These are phyloP conservation scores for Megalopta genalis DNA, from an alignment of 1,140 invertebrate species.

Conservation along the genomic window DNA sequence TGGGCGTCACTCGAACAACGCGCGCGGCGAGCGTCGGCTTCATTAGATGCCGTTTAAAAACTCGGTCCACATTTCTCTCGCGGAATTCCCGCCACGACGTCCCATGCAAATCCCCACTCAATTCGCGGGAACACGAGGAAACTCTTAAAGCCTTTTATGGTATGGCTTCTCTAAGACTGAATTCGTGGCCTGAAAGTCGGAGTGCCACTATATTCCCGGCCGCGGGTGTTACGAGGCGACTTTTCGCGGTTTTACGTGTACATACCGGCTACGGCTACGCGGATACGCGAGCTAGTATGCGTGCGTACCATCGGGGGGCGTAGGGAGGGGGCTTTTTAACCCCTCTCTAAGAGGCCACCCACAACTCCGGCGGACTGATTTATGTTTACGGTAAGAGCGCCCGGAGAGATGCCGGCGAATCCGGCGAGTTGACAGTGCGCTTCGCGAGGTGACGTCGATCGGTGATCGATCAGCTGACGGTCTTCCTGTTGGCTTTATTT, in stretches of 20 bases:
- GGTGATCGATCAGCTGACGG: background rate
- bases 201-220: conserved; percentile 54
- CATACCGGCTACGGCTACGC: background rate
- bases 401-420: conserved; percentile 20
- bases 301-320: conserved; percentile 1
- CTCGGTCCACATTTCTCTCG: conserved; percentile 58
- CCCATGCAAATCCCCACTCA: conserved; percentile 62
- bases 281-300: background rate
- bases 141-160: conserved; percentile 64
- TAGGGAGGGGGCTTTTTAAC: conserved; percentile 60
- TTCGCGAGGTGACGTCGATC: conserved; percentile 8
- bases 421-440: conserved; percentile 19
- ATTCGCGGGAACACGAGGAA: conserved; percentile 60
- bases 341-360: conserved; percentile 40
- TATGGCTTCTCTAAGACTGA: conserved; percentile 57
- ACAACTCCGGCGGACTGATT: conserved; percentile 50
- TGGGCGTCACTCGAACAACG: conserved; percentile 54
- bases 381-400: conserved; percentile 47
- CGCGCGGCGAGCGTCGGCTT: conserved; percentile 53
- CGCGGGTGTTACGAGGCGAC: conserved; percentile 46
- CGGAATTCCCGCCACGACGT: conserved; percentile 51
- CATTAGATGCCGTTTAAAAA: conserved; percentile 66
- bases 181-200: conserved; percentile 63
- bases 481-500: no score
- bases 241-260: conserved; percentile 52